phyloP scores from a whole-genome alignment of 2,888 invertebrate species.

The Pyrrhia umbra region DNA sequence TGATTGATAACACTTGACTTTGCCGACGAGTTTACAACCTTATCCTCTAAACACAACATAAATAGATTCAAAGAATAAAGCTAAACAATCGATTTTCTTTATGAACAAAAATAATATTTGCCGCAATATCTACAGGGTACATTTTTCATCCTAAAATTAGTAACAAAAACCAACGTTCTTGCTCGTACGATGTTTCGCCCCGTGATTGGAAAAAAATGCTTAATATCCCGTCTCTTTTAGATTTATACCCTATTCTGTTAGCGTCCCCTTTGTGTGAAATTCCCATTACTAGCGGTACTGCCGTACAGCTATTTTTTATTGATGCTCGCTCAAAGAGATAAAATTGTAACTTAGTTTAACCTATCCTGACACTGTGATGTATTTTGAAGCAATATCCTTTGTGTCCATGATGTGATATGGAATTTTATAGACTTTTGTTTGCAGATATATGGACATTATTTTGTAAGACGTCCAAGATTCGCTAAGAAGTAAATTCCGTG shows the following conservation, averaged over 20 bases:
- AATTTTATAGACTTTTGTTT: background rate
- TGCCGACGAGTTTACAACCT: too few relatives aligned
- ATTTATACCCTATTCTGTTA: constrained; percentile 58
- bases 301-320: constrained; percentile 56
- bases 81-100: constrained; percentile 2
- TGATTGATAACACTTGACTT: too few relatives aligned
- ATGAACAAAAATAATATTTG: constrained; percentile 1
- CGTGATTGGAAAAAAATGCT: constrained; percentile 61
- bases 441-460: background rate
- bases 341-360: constrained; percentile 52
- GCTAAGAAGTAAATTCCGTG: too few relatives aligned
- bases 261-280: constrained; percentile 54
- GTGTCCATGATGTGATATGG: constrained; percentile 11
- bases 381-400: constrained; percentile 45
- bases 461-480: background rate
- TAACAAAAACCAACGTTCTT: constrained; percentile 32
- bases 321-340: constrained; percentile 59
- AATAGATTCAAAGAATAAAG: too few relatives aligned
- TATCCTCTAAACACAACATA: too few relatives aligned
- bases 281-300: constrained; percentile 53
- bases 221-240: constrained; percentile 60
- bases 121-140: constrained; percentile 3
- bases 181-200: constrained; percentile 17
- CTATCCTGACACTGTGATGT: constrained; percentile 36
- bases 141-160: constrained; percentile 34